phyloP scores from a whole-genome alignment of 2,797 vertebrate genomes.

The Parotocinclus haroldoi region DNA sequence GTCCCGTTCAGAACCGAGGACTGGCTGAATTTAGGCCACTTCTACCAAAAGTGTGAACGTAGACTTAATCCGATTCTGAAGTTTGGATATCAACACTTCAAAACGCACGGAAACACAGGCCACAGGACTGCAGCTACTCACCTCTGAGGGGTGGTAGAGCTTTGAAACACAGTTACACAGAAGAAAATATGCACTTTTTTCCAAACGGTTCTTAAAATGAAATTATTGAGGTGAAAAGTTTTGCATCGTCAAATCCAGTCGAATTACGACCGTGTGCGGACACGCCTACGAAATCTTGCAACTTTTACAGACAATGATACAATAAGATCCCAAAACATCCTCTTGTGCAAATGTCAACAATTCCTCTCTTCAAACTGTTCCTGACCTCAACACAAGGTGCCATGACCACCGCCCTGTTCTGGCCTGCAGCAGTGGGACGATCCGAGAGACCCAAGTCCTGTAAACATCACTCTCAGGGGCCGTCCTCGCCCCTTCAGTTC shows the following conservation, averaged over 20 bases:
- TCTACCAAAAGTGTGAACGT: too few species aligned
- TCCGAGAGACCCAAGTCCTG: conserved; percentile 20
- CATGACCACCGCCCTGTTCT: neutral
- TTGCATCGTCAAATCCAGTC: conserved; percentile 14
- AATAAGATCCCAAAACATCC: conserved; percentile 39
- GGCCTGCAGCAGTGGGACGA: conserved; percentile 26
- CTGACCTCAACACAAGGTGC: conserved; percentile 19
- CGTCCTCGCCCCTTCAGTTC: conserved; percentile 1
- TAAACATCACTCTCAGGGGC: conserved; percentile 38
- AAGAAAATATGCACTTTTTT: conserved; percentile 32
- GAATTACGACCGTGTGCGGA: conserved; percentile 18
- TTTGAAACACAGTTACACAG: conserved; percentile 22
- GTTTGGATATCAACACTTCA: conserved; percentile 60
- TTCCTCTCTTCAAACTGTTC: conserved; percentile 33
- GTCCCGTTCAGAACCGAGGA: too few species aligned
- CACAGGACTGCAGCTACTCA: conserved; percentile 16
- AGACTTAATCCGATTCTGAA: conserved; percentile 29
- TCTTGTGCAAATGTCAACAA: conserved; percentile 67
- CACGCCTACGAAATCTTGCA: conserved; percentile 34
- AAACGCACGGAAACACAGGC: conserved; percentile 63
- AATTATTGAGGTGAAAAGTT: conserved; percentile 20
- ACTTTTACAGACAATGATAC: conserved; percentile 36
- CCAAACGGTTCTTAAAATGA: conserved; percentile 1
- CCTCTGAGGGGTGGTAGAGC: conserved; percentile 49
- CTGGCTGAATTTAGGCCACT: too few species aligned